These are phyloP conservation scores for Noctua janthina DNA, from an alignment of 2,888 invertebrate species.

Conservation along the genomic window DNA sequence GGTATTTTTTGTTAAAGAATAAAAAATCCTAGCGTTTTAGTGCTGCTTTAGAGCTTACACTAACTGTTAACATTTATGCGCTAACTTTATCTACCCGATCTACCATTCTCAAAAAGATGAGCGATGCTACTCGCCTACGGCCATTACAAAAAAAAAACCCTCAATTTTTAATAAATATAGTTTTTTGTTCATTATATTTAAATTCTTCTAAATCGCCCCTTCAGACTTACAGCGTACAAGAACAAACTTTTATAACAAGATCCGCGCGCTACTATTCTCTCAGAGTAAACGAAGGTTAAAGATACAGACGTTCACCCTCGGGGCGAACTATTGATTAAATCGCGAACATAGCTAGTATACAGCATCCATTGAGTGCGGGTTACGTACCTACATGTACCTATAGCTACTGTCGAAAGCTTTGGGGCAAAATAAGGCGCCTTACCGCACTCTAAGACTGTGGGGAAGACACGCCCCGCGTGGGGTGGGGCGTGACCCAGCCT, in stretches of 20 bases:
- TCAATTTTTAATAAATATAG: neutral
- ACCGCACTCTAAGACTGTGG: conserved; percentile 75
- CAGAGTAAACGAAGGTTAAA: conserved; percentile 40
- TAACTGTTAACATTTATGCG: neutral
- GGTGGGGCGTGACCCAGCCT: conserved; percentile 77
- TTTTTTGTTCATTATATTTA: neutral
- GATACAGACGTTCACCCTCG: conserved; percentile 21
- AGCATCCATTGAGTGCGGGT: conserved; percentile 39
- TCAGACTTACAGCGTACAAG: neutral
- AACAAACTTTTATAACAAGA: neutral
- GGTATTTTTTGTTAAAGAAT: neutral
- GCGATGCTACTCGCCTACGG: neutral
- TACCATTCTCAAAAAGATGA: neutral
- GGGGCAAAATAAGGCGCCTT: conserved; percentile 81
- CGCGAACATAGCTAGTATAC: conserved; percentile 32
- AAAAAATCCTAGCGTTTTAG: neutral
- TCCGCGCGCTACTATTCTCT: neutral
- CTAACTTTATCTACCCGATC: neutral
- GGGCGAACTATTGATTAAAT: conserved; percentile 65
- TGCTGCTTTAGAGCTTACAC: neutral
- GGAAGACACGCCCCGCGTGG: conserved; percentile 79
- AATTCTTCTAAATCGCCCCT: neutral
- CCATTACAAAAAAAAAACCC: neutral
- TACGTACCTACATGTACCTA: conserved; percentile 60
- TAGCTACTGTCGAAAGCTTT: conserved; percentile 71